Base-by-base conservation (phyloP, 2,888 invertebrate genomes). In the Ormyrus nitidulus region DNA sequence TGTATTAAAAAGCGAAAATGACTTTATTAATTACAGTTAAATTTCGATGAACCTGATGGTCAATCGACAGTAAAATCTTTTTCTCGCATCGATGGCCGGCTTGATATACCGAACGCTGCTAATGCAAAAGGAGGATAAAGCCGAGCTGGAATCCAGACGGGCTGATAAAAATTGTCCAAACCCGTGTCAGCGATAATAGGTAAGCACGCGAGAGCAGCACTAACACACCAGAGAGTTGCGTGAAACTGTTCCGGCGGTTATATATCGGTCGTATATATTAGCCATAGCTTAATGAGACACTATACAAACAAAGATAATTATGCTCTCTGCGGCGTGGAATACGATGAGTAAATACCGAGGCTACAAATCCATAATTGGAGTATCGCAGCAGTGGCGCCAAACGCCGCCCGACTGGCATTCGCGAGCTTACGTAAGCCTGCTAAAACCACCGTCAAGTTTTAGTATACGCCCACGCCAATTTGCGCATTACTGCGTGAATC, bases 271-370 rank as follows among this genome's bases (percentile, higher is more conserved):
- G 65, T 58, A 59, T 34, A 34, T 65, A 66, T 71, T 76, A 76
- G 71, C 56, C 71, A 71, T 80, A 44, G 70, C 66, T 54, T 87
- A 89, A 88, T 89, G 86, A 88, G 86, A 85, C 85, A 85, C 86
- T 87, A 85, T 84, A 85, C 86, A 88, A 89, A 89, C 87, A 88
- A 86, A 86, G 86, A 85, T 88, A 89, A 89, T 89, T 88, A 87
- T 87, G 84, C 87, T 83, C 82, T 82, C 82, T 71, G 83, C 83
- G 79, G 19, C 53, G 51, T 54, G 58, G 19, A 70, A 70, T 75
- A 70, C 62, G 75, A 74, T 61, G 75, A 70, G 81, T 65, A 73
- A 76, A 79, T 77, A 61, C 82, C 79, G 81, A 83, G 83, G 85
- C 85, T 85, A 85, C 82, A 85, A 87, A 86, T 87, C 85, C 85